phyloP scores from a whole-genome alignment of 2,113 vertebrate genomes.

The Aphelocoma coerulescens region DNA sequence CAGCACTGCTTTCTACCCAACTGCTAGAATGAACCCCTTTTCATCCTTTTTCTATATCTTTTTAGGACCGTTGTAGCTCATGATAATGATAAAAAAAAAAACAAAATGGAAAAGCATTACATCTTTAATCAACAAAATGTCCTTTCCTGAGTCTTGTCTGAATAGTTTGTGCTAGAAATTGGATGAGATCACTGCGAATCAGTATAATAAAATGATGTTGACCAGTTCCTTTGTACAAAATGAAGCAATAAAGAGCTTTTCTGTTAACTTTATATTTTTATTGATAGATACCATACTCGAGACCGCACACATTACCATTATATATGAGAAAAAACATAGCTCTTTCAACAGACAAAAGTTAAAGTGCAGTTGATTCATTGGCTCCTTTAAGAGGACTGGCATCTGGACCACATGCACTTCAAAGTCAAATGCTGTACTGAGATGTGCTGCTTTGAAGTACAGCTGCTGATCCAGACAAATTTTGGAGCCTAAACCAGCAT shows the following conservation, averaged over 20 bases:
- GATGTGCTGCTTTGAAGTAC: conserved; percentile 67
- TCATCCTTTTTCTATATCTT: neutral
- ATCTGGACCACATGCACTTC: conserved; percentile 70
- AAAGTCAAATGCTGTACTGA: conserved; percentile 54
- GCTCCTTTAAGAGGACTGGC: conserved; percentile 57
- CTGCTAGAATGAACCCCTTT: neutral
- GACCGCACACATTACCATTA: conserved; percentile 4
- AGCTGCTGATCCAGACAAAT: conserved; percentile 68
- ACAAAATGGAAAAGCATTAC: neutral
- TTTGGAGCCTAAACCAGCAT: conserved; percentile 59
- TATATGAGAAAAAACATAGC: neutral
- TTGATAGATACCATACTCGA: neutral
- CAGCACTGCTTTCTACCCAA: neutral
- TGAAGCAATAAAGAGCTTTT: conserved; percentile 33
- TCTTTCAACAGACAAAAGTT: conserved; percentile 41
- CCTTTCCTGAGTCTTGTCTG: neutral
- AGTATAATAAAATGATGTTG: conserved; percentile 1
- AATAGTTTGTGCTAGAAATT: neutral
- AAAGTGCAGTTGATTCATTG: conserved; percentile 31
- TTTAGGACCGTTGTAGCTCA: neutral
- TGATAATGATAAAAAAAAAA: neutral
- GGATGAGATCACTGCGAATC: neutral
- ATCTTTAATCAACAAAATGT: conserved; percentile 3
- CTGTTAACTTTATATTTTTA: conserved; percentile 31
- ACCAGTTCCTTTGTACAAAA: neutral